These are phyloP conservation scores for Elgaria multicarinata DNA, from an alignment of 2,113 vertebrate genomes.

Conservation along the genomic window DNA sequence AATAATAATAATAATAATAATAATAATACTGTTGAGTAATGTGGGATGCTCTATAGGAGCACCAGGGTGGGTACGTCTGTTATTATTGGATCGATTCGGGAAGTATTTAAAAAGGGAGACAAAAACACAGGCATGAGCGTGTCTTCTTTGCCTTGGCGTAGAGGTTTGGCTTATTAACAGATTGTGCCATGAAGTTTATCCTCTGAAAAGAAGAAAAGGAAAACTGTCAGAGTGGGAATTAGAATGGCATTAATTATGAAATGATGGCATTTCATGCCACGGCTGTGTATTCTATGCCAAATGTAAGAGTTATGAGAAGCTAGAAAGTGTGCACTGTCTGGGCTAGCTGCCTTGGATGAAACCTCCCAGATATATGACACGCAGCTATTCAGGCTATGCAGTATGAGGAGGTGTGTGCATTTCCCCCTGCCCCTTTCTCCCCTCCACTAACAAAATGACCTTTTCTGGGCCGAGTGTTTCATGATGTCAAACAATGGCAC, in stretches of 20 bases:
- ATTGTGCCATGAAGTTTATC: background rate
- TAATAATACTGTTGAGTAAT: background rate
- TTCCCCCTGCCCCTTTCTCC: no score
- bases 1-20: no score
- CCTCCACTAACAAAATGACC: constrained; percentile 4
- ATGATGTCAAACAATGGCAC: constrained; percentile 58
- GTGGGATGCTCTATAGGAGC: background rate
- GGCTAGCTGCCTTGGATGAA: constrained; percentile 36
- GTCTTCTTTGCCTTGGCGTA: constrained; percentile 34
- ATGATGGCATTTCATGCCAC: constrained; percentile 57
- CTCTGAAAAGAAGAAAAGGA: background rate
- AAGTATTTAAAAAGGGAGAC: background rate
- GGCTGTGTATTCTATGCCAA: constrained; percentile 46
- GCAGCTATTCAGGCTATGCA: constrained; percentile 35
- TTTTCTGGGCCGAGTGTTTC: constrained; percentile 42
- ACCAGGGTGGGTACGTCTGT: no score
- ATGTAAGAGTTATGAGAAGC: constrained; percentile 40
- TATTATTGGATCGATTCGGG: background rate
- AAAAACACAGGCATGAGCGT: background rate
- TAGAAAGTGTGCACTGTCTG: constrained; percentile 11
- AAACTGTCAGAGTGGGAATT: constrained; percentile 24
- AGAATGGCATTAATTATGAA: constrained; percentile 62
- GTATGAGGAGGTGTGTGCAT: no score
- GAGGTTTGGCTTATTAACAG: accelerated
- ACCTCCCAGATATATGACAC: constrained; percentile 41